Percentiles rank a stretch among this genome's conserved stretches.
Evolutionary conservation across 2,888 invertebrate genomes (phyloP).

Genomic region (Leptopilina syphax): DNA sequence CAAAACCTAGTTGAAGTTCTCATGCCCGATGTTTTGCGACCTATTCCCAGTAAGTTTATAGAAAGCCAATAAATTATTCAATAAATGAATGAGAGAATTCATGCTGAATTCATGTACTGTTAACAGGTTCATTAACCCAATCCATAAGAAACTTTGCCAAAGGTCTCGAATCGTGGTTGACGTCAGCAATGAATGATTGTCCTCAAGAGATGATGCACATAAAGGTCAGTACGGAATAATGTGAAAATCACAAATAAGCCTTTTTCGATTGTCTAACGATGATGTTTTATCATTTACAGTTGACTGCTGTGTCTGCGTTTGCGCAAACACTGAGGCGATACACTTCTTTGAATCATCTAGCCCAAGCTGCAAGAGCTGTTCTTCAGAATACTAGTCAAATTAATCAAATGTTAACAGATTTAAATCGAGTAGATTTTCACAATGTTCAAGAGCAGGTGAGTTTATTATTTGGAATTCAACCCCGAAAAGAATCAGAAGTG

Average conservation of each 20-base stretch:
- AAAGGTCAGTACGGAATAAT: constrained; percentile 79
- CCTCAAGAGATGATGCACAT: constrained; percentile 89
- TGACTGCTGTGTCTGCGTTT: constrained; percentile 91
- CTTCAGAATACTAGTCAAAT: constrained; percentile 96
- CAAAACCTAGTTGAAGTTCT: constrained; percentile 97
- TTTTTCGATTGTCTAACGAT: background rate
- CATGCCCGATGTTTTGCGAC: constrained; percentile 96
- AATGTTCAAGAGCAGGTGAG: constrained; percentile 91
- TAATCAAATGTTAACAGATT: constrained; percentile 96
- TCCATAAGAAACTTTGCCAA: constrained; percentile 95
- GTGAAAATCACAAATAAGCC: background rate
- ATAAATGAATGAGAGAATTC: background rate
- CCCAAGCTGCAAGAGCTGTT: constrained; percentile 96
- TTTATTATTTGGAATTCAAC: background rate
- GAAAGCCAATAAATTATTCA: background rate
- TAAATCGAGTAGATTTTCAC: constrained; percentile 98
- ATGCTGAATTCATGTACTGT: background rate
- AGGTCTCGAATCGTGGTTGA: constrained; percentile 93
- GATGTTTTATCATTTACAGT: constrained; percentile 70
- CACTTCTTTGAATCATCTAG: constrained; percentile 97
- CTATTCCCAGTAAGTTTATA: constrained; percentile 87
- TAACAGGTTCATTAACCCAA: constrained; percentile 88
- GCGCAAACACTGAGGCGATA: constrained; percentile 96
- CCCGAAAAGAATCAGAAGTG: no score
- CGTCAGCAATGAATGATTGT: constrained; percentile 89